phyloP scores from a whole-genome alignment of 2,797 vertebrate species.

The Phrynocephalus forsythii region DNA sequence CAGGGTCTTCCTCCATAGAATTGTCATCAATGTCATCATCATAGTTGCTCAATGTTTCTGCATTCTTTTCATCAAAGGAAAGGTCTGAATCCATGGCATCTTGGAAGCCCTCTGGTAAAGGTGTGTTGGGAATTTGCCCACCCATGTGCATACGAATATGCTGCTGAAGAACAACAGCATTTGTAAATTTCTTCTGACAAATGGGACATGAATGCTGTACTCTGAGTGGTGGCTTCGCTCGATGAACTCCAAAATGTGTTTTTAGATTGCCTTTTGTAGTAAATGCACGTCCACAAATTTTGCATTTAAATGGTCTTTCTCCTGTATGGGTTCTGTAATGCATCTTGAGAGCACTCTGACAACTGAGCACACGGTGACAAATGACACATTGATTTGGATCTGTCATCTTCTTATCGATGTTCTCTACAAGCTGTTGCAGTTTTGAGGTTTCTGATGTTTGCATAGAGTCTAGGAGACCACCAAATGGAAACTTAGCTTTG shows the following conservation, averaged over 20 bases:
- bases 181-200: slow-evolving; percentile 99
- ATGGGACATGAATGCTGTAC: slow-evolving; percentile 99
- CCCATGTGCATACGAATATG: slow-evolving; percentile 99
- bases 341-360: slow-evolving; percentile 99
- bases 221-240: slow-evolving; percentile 95
- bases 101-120: slow-evolving; percentile 90
- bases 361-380: slow-evolving; percentile 98
- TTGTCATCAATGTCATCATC: slow-evolving; percentile 95
- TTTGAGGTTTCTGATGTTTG: slow-evolving; percentile 99
- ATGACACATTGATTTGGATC: slow-evolving; percentile 99
- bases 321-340: slow-evolving; percentile 99
- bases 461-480: slow-evolving; percentile 99
- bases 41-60: slow-evolving; percentile 91
- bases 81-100: slow-evolving; percentile 92
- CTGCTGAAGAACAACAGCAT: slow-evolving; percentile 97
- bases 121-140: slow-evolving; percentile 97
- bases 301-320: slow-evolving; percentile 99
- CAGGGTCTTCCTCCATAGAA: slow-evolving; percentile 92
- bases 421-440: slow-evolving; percentile 97
- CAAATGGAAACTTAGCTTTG: slow-evolving; percentile 98
- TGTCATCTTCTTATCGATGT: slow-evolving; percentile 99
- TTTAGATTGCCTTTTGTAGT: slow-evolving; percentile 99
- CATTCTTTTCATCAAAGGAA: slow-evolving; percentile 90
- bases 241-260: slow-evolving; percentile 98
- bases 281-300: slow-evolving; percentile 98